A percentile compares a stretch with the other conserved stretches of the same genome.
phyloP scores from a whole-genome alignment of 1,140 invertebrate genomes.

The Melitaea cinxia region DNA sequence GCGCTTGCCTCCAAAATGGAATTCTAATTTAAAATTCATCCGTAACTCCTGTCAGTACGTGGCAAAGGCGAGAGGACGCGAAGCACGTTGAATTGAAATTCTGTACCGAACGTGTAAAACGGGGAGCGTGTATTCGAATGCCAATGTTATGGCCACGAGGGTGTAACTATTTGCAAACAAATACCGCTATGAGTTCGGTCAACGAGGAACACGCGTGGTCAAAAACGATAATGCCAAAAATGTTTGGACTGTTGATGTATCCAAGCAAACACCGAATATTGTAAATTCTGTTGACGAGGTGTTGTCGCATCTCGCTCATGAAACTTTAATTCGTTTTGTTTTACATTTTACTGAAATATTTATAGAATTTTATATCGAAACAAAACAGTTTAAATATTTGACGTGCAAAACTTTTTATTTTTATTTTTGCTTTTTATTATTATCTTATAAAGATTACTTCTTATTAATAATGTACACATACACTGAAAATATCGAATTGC shows the following conservation, averaged over 20 bases:
- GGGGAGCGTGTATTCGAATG: slow-evolving; percentile 58
- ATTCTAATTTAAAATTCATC: slow-evolving; percentile 71
- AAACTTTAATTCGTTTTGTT: neutral
- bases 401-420: too few relatives aligned
- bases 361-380: too few relatives aligned
- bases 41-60: slow-evolving; percentile 57
- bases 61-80: slow-evolving; percentile 55
- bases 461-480: too few relatives aligned
- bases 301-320: neutral
- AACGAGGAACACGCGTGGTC: slow-evolving; percentile 32
- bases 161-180: slow-evolving; percentile 44
- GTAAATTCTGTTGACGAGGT: neutral
- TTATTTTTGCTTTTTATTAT: too few relatives aligned
- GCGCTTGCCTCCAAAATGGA: slow-evolving; percentile 45
- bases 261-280: neutral
- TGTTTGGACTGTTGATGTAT: slow-evolving; percentile 20
- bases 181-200: slow-evolving; percentile 55
- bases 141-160: slow-evolving; percentile 42
- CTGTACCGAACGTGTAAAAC: slow-evolving; percentile 55
- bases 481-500: too few relatives aligned
- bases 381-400: too few relatives aligned
- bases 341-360: neutral
- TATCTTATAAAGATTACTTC: too few relatives aligned
- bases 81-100: slow-evolving; percentile 73
- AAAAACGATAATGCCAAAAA: slow-evolving; percentile 34